Evolutionary conservation across 2,113 vertebrate genomes (phyloP), one percentile per base, ranked within the genome.

Genomic region (Cynopterus brachyotis): DNA sequence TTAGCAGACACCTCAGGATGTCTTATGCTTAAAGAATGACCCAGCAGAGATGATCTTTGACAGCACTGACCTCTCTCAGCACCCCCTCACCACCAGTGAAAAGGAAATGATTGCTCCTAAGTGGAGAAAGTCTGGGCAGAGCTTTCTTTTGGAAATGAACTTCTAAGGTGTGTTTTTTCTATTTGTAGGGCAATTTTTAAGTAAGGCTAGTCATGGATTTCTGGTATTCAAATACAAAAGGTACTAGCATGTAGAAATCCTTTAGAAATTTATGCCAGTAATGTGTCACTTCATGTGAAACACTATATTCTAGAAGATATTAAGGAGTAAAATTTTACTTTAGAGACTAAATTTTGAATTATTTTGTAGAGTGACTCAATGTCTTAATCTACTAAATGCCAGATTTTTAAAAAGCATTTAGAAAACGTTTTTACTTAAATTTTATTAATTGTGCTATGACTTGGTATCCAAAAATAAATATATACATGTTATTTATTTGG

Each of bases 391-490:
- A 37, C 76, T 73, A 92, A 92, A 84, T 66, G 37, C 30, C 78
- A 79, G 35, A 73, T 81, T 69, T 92, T 92, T 91, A 45, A 67
- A 82, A 94, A 87, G 35, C 35, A 72, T 70, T 96, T 86, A 53
- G 57, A 72, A 95, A 94, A 85, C 20, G 94, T 85, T 90, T 96
- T 96, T 72, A 82, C 72, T 90, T 92, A 80, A 81, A 70, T 84
- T 95, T 96, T 95, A 75, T 91, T 91, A 89, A 95, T 96, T 93
- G 20, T 96, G 55, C 89, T 86, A 73, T 96, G 96, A 93, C 95
- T 97, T 97, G 97, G 96, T 98, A 97, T 98, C 94, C 98, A 96
- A 98, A 97, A 97, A 97, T 97, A 94, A 93, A 75, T 97, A 78
- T 94, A 64, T 98, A 95, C 78, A 62, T 72, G 73, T 73, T 95